These are phyloP conservation scores for Luperina nickerlii DNA, from an alignment of 2,888 invertebrate species.

Conservation along the genomic window DNA sequence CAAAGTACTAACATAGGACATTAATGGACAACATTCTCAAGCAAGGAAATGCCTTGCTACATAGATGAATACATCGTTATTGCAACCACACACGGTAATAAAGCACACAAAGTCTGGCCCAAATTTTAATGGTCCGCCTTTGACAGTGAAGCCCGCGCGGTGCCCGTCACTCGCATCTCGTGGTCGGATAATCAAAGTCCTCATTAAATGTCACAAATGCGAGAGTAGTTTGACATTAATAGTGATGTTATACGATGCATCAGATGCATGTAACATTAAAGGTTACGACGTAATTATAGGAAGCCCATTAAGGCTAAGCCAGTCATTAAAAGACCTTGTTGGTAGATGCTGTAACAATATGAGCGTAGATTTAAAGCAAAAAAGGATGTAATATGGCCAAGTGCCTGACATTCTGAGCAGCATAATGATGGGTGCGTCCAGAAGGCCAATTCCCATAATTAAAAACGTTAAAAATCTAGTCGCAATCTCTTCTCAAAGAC, in stretches of 20 bases:
- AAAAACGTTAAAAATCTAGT: no score
- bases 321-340: neutral
- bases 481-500: no score
- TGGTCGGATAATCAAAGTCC: slow-evolving; percentile 5
- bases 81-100: neutral
- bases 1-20: no score
- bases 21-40: neutral
- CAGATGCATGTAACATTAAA: neutral
- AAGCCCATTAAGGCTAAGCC: neutral
- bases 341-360: neutral
- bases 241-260: neutral
- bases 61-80: neutral
- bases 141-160: neutral
- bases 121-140: slow-evolving; percentile 25
- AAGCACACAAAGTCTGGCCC: neutral
- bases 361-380: neutral
- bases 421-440: no score
- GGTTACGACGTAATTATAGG: no score
- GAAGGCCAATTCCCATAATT: no score
- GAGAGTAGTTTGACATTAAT: neutral
- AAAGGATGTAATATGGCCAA: no score
- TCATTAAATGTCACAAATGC: slow-evolving; percentile 12
- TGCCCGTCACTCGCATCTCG: neutral
- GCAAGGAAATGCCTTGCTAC: no score
- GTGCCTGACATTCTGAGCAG: neutral